phyloP scores from a whole-genome alignment of 2,797 vertebrate species.

The Galaxias olidus region DNA sequence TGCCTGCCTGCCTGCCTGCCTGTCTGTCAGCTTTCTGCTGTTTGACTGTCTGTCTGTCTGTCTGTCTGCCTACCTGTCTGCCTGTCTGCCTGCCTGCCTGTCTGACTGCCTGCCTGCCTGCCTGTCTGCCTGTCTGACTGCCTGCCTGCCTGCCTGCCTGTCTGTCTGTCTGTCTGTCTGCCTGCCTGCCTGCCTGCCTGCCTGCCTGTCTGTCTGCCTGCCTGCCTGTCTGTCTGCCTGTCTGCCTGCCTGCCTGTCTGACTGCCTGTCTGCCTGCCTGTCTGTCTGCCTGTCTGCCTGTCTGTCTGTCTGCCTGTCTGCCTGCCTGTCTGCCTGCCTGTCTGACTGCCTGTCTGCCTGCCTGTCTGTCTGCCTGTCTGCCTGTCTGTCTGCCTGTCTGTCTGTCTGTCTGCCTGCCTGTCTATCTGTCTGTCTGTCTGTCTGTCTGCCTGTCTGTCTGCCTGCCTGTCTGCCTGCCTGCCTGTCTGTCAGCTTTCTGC shows the following conservation, averaged over 20 bases:
- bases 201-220: too few species aligned
- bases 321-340: conserved; percentile 13
- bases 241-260: not conserved
- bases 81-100: conserved; percentile 4
- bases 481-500: conserved; percentile 24
- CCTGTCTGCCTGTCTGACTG: conserved; percentile 37
- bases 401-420: not conserved
- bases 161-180: conserved; percentile 36
- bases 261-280: not conserved
- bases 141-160: conserved; percentile 11
- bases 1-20: conserved; percentile 13
- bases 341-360: not conserved
- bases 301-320: conserved; percentile 1
- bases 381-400: conserved; percentile 24
- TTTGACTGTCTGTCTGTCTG: conserved; percentile 22
- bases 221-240: too few species aligned
- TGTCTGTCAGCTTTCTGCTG: not conserved
- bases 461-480: conserved; percentile 30
- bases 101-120: conserved; percentile 15
- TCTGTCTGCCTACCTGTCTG: not conserved
- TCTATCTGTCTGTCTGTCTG: conserved; percentile 4
- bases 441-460: conserved; percentile 17
- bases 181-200: not conserved
- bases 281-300: conserved; percentile 15
- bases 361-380: too few species aligned